Base-by-base conservation (phyloP, 2,797 vertebrate species). In the Odontamblyopus rebecca region DNA sequence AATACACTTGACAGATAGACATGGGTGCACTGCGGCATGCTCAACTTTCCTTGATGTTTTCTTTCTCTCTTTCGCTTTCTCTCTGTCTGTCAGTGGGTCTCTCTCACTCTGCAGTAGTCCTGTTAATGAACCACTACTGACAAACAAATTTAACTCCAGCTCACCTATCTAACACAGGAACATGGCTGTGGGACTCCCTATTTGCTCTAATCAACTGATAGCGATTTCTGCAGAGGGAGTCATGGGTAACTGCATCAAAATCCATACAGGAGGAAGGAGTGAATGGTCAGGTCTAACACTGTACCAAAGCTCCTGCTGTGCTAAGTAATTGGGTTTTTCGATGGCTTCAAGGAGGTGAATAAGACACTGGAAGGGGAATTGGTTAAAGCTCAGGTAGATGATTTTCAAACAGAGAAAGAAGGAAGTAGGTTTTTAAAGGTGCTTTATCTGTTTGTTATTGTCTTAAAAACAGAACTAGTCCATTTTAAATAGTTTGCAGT, bases 211-310 rank as follows among this genome's bases (percentile, higher is more conserved):
- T 70, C 48, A 66, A 32, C 41, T 48, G 61, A 59, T 48, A 26
- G 1, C 3, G 0, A 29, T 61, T 27, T 56, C n/a, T 62, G 51
- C 70, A 75, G 57, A 84, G 72, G 66, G 80, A 69, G 62, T 12
- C 30, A 60, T 76, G 61, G 63, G 5, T 6, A 3, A 7, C 23
- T 38, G n/a, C 54, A 82, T 76, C 50, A 12, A 80, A 76, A 62
- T 38, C 56, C 53, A 76, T 80, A 38, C 65, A 35, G 63, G 53
- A 68, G 67, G 16, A 29, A 18, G 18, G 4, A 30, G 16, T 0
- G 18, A 2, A 0, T 29, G 30, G 23, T 65, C 60, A 44, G 68
- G 11, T 72, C 61, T 13, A 18, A 61, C 6, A 30, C 44, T 48
- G 44, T 48, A 15, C 44, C 11, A 1, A 61, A 50, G 27, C 54